phyloP scores from a whole-genome alignment of 2,797 vertebrate species.

The Coccyzus lansbergi region DNA sequence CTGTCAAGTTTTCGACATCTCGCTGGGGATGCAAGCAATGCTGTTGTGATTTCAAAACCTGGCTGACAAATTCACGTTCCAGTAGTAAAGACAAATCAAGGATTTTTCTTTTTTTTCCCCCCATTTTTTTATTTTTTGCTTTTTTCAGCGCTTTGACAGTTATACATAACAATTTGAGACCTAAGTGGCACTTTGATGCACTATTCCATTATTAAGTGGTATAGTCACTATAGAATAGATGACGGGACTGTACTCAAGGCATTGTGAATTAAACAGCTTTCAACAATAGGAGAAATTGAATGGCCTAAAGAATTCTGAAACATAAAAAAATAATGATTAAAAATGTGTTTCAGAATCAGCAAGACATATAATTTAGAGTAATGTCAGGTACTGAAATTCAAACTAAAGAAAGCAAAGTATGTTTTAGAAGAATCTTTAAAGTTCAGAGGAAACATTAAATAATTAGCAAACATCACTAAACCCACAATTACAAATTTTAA shows the following conservation, averaged over 20 bases:
- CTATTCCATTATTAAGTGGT: constrained; percentile 84
- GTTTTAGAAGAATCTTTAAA: constrained; percentile 63
- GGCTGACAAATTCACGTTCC: constrained; percentile 94
- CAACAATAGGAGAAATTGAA: constrained; percentile 61
- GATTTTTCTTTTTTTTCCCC: not conserved
- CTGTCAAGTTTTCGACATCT: constrained; percentile 94
- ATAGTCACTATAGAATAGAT: constrained; percentile 81
- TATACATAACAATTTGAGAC: constrained; percentile 85
- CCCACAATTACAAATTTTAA: constrained; percentile 62
- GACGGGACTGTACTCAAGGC: constrained; percentile 73
- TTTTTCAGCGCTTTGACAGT: constrained; percentile 80
- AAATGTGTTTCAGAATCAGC: constrained; percentile 68
- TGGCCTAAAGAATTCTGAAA: constrained; percentile 72
- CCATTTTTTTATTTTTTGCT: constrained; percentile 55
- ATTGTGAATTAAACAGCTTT: constrained; percentile 79
- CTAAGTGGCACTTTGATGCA: constrained; percentile 85
- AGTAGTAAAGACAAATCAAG: constrained; percentile 85
- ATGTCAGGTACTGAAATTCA: constrained; percentile 76
- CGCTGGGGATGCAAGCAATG: constrained; percentile 88
- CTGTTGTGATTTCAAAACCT: constrained; percentile 92
- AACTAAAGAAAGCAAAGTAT: constrained; percentile 75
- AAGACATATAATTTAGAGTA: constrained; percentile 77
- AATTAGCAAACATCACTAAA: constrained; percentile 62
- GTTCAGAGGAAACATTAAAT: constrained; percentile 63
- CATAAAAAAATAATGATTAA: constrained; percentile 76